A percentile compares a stretch with the other conserved stretches of the same genome.
These are phyloP conservation scores for Uropsilus gracilis DNA, from an alignment of 2,113 vertebrate genomes.

Conservation along the genomic window DNA sequence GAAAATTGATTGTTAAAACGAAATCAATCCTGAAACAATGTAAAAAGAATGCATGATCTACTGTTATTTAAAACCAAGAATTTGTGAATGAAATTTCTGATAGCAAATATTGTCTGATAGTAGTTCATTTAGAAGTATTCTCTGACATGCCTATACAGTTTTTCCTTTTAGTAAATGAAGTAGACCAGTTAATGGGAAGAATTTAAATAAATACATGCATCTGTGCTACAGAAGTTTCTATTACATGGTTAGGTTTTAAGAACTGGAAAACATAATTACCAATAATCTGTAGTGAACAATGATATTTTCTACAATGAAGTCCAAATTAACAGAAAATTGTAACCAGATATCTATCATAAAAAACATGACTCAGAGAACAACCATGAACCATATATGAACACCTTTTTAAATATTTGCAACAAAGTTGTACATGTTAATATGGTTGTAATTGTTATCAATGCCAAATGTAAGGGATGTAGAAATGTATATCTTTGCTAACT, in stretches of 20 bases:
- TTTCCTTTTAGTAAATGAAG: constrained; percentile 43
- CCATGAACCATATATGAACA: neutral
- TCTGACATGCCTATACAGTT: neutral
- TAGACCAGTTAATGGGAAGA: neutral
- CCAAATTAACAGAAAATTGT: constrained; percentile 37
- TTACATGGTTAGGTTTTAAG: neutral
- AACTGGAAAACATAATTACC: neutral
- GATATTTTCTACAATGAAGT: constrained; percentile 2
- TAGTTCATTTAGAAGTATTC: constrained; percentile 20
- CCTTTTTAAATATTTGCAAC: constrained; percentile 43
- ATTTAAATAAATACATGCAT: neutral
- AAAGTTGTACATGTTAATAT: constrained; percentile 15
- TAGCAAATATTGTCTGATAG: constrained; percentile 3
- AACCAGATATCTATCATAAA: neutral
- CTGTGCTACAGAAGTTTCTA: constrained; percentile 20
- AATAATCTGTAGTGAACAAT: neutral
- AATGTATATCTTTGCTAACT: constrained; percentile 40
- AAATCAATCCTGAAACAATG: constrained; percentile 47
- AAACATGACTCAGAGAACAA: neutral
- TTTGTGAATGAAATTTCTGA: constrained; percentile 33
- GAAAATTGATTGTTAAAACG: constrained; percentile 26
- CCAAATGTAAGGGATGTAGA: constrained; percentile 20
- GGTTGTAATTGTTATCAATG: neutral
- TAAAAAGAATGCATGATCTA: neutral
- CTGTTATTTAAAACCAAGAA: constrained; percentile 3